Conservation (phyloP, 2,113 vertebrate genomes). For the Puntigrus tetrazona region DNA sequence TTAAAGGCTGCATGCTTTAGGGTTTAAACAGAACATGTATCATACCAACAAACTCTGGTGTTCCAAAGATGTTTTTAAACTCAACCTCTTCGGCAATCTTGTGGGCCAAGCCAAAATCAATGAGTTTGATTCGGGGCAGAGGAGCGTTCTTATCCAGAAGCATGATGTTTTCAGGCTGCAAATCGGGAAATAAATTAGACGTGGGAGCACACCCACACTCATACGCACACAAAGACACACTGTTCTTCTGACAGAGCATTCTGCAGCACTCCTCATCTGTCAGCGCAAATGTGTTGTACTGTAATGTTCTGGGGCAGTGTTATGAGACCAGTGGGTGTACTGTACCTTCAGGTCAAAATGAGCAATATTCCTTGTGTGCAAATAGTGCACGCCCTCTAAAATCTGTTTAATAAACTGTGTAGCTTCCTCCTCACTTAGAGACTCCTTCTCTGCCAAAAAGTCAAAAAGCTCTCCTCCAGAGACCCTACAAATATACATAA, state of each 20-base stretch:
- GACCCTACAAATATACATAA: slow-evolving; percentile 55
- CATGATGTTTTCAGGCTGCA: slow-evolving; percentile 98
- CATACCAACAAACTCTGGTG: slow-evolving; percentile 96
- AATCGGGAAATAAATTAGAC: slow-evolving; percentile 52
- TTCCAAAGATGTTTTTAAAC: slow-evolving; percentile 98
- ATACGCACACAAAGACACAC: not conserved
- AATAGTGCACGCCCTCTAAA: slow-evolving; percentile 89
- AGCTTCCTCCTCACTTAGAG: slow-evolving; percentile 95
- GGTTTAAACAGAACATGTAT: not conserved
- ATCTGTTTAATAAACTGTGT: slow-evolving; percentile 97
- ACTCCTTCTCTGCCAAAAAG: slow-evolving; percentile 94
- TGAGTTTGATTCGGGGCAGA: slow-evolving; percentile 91
- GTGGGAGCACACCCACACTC: not conserved
- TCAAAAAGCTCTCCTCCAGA: slow-evolving; percentile 98
- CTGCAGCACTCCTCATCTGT: not conserved
- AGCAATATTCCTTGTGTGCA: slow-evolving; percentile 89
- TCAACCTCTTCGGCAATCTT: slow-evolving; percentile 91
- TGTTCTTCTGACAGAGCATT: not conserved
- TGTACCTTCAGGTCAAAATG: slow-evolving; percentile 97
- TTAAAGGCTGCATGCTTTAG: not conserved
- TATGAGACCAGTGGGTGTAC: not conserved
- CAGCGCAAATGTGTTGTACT: not conserved
- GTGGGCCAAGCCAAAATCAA: slow-evolving; percentile 94
- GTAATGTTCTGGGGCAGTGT: not conserved
- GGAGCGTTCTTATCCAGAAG: slow-evolving; percentile 87